Base-by-base conservation (phyloP, 2,888 invertebrate species). In the Xylota sylvarum region DNA sequence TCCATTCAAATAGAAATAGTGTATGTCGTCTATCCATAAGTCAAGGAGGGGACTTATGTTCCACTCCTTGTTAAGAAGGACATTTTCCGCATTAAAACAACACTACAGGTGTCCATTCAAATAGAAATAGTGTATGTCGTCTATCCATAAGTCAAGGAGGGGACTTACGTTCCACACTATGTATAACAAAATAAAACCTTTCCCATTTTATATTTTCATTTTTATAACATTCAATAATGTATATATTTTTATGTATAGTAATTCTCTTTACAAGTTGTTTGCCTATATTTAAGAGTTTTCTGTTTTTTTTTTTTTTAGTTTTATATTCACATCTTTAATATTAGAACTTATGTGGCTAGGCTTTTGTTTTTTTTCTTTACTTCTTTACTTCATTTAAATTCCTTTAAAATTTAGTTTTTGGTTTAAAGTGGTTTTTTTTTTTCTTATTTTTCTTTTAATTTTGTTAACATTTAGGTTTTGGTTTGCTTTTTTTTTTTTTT, bases 211-310 rank as follows among this genome's bases (percentile, higher is more conserved):
- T n/a, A 35, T 46, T 74, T n/a, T 58, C n/a, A 35, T 37, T 55
- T 52, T 74, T 37, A 64, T 76, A 82, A 82, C 81, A 77, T 82
- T 74, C 62, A 77, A 70, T 82, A 82, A 30, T 81, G 76, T 70
- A 37, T 79, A 69, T 82, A 81, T 67, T 56, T n/a, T 67, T 67
- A 35, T 74, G 52, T 81, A 74, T 74, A 62, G 32, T 70, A 43
- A 69, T 76, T n/a, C 62, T 81, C 77, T 82, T 76, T 76, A 76
- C 76, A 76, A 48, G 50, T 62, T 43, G 32, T 17, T 43, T 67
- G 67, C 32, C 30, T 52, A 62, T 14, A 52, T 19, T 30, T 70
- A 50, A 30, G 12, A 48, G 35, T 14, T 56, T 19, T 37, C 12
- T 62, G 56, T 9, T n/a, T 56, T n/a, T n/a, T n/a, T n/a, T n/a